These are phyloP conservation scores for Burhinus oedicnemus DNA, from an alignment of 2,113 vertebrate species.

Conservation along the genomic window DNA sequence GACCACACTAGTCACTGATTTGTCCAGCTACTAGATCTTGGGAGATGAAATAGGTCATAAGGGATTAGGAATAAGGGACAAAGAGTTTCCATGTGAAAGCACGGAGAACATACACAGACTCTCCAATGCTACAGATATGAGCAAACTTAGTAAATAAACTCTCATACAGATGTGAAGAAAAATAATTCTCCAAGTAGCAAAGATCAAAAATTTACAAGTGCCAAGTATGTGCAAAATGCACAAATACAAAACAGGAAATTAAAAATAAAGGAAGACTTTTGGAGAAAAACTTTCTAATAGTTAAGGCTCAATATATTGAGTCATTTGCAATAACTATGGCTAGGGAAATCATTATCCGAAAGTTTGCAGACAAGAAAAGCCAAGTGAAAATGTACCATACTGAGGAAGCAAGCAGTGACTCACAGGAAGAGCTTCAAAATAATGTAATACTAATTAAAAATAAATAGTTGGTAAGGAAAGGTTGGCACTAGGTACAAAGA, in stretches of 20 bases:
- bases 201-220: neutral
- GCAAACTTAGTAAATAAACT: neutral
- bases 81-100: neutral
- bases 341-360: neutral
- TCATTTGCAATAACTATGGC: neutral
- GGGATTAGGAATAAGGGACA: neutral
- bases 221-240: neutral
- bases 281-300: neutral
- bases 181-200: neutral
- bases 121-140: neutral
- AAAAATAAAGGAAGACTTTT: neutral
- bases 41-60: neutral
- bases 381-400: neutral
- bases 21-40: neutral
- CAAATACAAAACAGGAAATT: neutral
- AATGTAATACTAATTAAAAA: neutral
- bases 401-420: neutral
- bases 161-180: neutral
- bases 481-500: neutral
- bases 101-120: rapidly evolving
- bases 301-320: neutral
- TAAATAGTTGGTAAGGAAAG: neutral
- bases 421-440: neutral
- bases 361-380: neutral
- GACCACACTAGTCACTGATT: rapidly evolving